Conservation (phyloP, 2,888 invertebrate species). For the Melinaea menophilus region DNA sequence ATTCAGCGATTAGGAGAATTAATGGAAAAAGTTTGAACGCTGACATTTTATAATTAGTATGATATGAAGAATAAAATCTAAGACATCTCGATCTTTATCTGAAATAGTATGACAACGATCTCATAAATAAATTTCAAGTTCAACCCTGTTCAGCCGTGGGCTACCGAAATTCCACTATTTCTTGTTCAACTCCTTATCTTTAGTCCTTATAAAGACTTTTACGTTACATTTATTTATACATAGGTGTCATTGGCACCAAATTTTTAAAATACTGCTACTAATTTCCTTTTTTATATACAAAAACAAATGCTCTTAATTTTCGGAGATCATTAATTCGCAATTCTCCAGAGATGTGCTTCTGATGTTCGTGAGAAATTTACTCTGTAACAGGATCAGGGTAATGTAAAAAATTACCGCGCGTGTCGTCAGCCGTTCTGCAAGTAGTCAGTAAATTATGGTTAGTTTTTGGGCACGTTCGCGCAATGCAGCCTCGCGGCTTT, state of each 20-base stretch:
- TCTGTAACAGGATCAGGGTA: slow-evolving; percentile 68
- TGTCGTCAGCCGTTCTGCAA: slow-evolving; percentile 70
- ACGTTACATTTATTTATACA: slow-evolving; percentile 18
- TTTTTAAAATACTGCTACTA: slow-evolving; percentile 26
- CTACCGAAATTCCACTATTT: slow-evolving; percentile 63
- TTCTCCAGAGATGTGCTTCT: slow-evolving; percentile 64
- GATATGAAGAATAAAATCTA: too few species aligned
- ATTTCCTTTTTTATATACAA: slow-evolving; percentile 44
- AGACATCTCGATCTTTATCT: slow-evolving; percentile 5
- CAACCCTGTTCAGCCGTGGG: slow-evolving; percentile 57
- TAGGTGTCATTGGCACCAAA: slow-evolving; percentile 18
- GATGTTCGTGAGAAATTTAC: slow-evolving; percentile 72
- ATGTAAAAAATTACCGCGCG: slow-evolving; percentile 64
- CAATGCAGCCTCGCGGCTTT: slow-evolving; percentile 74
- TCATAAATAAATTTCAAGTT: slow-evolving; percentile 28
- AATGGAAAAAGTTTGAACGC: too few species aligned
- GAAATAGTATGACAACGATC: not conserved
- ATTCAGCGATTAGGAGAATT: too few species aligned
- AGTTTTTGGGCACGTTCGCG: slow-evolving; percentile 75
- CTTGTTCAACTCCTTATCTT: slow-evolving; percentile 38
- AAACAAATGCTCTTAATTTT: slow-evolving; percentile 52
- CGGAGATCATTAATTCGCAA: slow-evolving; percentile 64
- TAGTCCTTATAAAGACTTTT: slow-evolving; percentile 42
- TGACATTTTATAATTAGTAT: too few species aligned
- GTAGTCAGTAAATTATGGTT: slow-evolving; percentile 78